A percentile compares a stretch with the other conserved stretches of the same genome.
Conservation (phyloP, 2,113 vertebrate species). For the Planiliza haematocheilus region DNA sequence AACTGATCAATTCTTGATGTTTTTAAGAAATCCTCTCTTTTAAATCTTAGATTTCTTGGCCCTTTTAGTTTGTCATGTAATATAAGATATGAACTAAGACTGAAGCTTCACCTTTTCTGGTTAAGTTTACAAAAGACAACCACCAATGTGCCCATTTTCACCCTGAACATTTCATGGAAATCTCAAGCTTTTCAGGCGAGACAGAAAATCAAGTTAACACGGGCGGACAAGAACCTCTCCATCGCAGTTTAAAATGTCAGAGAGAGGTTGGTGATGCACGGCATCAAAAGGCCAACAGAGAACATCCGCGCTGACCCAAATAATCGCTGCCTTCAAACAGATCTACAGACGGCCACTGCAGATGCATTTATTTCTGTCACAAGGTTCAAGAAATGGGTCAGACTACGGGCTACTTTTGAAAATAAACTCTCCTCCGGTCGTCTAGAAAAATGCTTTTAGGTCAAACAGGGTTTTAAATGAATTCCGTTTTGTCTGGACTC, state of each 20-base stretch:
- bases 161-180: constrained; percentile 12
- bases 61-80: too few species aligned
- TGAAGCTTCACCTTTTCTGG: neutral
- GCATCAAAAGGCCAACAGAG: constrained; percentile 31
- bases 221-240: neutral
- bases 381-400: constrained; percentile 55
- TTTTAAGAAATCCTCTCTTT: neutral
- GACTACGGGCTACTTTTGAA: constrained; percentile 3
- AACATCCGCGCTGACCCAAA: constrained; percentile 54
- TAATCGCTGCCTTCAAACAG: constrained; percentile 25
- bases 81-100: neutral
- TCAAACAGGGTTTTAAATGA: constrained; percentile 1
- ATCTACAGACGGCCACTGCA: constrained; percentile 19
- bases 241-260: neutral
- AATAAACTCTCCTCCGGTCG: constrained; percentile 18
- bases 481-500: constrained; percentile 1
- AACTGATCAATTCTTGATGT: neutral
- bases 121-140: neutral
- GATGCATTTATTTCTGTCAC: constrained; percentile 64
- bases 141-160: neutral
- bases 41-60: neutral
- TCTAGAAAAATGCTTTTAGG: constrained; percentile 5
- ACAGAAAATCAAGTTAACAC: neutral
- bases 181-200: neutral
- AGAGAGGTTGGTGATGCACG: neutral